These are phyloP conservation scores for Apteryx owenii DNA, from an alignment of 2,113 vertebrate genomes.

Conservation along the genomic window DNA sequence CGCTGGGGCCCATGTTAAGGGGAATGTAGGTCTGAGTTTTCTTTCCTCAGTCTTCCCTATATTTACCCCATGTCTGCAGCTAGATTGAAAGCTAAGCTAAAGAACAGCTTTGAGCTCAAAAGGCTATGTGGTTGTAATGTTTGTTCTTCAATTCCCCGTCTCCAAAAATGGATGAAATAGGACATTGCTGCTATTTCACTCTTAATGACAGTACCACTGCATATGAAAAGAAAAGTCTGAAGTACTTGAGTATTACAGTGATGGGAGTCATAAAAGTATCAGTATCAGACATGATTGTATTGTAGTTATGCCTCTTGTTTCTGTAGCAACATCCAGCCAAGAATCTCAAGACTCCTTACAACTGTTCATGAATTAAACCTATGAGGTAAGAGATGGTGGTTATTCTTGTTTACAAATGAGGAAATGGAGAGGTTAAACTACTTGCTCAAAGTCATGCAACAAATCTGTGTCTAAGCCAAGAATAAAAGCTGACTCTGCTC, in stretches of 20 bases:
- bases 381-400: background rate
- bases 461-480: background rate
- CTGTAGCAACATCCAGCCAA: conserved; percentile 2
- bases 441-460: conserved; percentile 17
- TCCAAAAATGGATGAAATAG: background rate
- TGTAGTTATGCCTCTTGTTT: conserved; percentile 19
- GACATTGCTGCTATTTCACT: background rate
- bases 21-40: background rate
- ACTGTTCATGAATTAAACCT: conserved; percentile 1
- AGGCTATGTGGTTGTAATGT: background rate
- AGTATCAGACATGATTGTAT: rapidly evolving
- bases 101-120: background rate
- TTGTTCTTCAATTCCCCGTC: background rate
- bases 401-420: conserved; percentile 40
- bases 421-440: conserved; percentile 37
- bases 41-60: background rate
- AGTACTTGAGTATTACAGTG: background rate
- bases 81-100: background rate
- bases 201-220: background rate
- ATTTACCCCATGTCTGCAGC: background rate
- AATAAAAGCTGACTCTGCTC: conserved; percentile 9
- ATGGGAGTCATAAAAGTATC: background rate
- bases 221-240: background rate
- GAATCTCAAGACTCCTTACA: background rate
- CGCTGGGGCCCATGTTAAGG: background rate